Evolutionary conservation across 2,797 vertebrate genomes (phyloP), one percentile per base, ranked within the genome.

Genomic region (Sarcophilus harrisii): DNA sequence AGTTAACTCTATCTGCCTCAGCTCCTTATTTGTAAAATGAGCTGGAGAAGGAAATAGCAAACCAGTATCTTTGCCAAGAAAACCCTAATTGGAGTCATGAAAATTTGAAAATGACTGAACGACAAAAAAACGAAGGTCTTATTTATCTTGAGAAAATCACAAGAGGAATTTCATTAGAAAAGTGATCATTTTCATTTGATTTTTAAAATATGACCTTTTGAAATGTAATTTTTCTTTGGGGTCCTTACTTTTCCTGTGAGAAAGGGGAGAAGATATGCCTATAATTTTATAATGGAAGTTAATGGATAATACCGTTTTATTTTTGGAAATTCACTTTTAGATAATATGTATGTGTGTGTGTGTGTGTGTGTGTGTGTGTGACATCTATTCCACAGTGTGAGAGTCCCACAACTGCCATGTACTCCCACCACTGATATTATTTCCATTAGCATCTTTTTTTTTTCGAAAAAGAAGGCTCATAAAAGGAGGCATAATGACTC

Each of bases 101-200:
- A 60, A 60, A 60, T 60, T 60, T 28, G 29, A 28, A 60, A 60
- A 27, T 60, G 59, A 60, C 59, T 12, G 87, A 94, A 93, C 1
- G 54, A 55, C 54, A 55, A 58, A 55, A 12, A 55, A 45, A 13
- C 32, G 32, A 55, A 94, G 16, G 30, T 60, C 29, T 62, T 14
- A 66, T 57, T 94, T 57, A 38, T 45, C 57, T 92, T 73, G 92
- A 93, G 90, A 73, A 93, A 49, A 58, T 38, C 21, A 57, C 58
- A 90, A 58, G 45, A 60, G 59, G 59, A 60, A 32, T 30, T 90
- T 38, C 49, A 52, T 32, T 3, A 38, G 92, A 16, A 14, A 92
- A 60, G 59, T 60, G 28, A 60, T n/a, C 91, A 93, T 52, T 52
- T n/a, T 90, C 16, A 59, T 60, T 90, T 58, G 6, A 3, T 54